Conservation (phyloP, 2,797 vertebrate genomes). For the Taenioides sp. region DNA sequence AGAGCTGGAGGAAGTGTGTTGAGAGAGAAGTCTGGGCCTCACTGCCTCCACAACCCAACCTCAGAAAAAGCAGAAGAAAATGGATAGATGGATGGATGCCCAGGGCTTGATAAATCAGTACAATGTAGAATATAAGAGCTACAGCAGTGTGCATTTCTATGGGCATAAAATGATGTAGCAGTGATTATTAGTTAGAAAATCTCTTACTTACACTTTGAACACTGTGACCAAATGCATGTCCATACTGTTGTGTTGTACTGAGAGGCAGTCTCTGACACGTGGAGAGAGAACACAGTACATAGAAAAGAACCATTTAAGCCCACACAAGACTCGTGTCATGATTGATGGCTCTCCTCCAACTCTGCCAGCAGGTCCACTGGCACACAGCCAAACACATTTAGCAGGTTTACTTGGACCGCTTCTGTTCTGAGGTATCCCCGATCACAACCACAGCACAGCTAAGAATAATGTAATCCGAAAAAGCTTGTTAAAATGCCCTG, state of each 20-base stretch:
- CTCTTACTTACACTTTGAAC: background rate
- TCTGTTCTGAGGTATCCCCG: background rate
- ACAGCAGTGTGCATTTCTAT: background rate
- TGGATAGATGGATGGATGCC: no score
- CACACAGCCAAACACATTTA: background rate
- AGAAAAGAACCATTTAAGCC: background rate
- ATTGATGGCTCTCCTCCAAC: slow-evolving; percentile 3
- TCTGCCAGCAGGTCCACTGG: background rate
- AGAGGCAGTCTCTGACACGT: background rate
- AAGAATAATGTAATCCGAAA: no score
- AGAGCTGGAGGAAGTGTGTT: no score
- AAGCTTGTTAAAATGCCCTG: no score
- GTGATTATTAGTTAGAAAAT: background rate
- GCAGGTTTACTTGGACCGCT: background rate
- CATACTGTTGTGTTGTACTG: background rate
- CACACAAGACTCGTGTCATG: background rate
- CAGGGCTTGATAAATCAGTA: no score
- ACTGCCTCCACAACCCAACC: no score
- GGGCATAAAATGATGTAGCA: background rate
- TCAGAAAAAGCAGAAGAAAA: no score
- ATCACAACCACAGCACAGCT: no score
- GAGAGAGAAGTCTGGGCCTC: no score
- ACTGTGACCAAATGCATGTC: background rate
- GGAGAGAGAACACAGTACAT: no score
- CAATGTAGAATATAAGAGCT: no score